Base-by-base conservation (phyloP, 2,888 invertebrate species). In the Candidula unifasciata region DNA sequence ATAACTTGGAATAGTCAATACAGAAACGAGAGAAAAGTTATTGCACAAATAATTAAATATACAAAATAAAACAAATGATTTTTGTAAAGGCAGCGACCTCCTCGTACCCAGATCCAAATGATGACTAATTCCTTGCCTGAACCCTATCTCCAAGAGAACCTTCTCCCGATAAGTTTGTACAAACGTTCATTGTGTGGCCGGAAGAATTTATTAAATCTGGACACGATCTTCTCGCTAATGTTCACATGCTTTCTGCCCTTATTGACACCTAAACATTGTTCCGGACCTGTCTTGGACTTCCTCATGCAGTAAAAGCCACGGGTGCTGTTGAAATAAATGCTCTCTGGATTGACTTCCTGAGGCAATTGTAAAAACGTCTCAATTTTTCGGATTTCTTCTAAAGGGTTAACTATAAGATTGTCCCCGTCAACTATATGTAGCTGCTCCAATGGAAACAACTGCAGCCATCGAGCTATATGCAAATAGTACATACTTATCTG, bases 321-420 rank as follows among this genome's bases (percentile, higher is more conserved):
- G 27, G 97, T 98, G 94, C 96, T 96, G 94, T 99, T 99, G 95
- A 97, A 99, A 94, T 98, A 98, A 94, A 99, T 97, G 94, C 98
- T 97, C 93, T 97, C 96, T 54, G 90, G 87, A n/a, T 90, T 90
- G 21, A 93, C 89, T 79, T 86, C 81, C 83, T 91, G 91, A 35
- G 89, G 86, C 52, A 93, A 82, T 1, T 92, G 91, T n/a, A 93
- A 87, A 85, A 93, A 93, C 16, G 87, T 86, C 87, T 93, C 93
- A 16, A 93, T 90, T 78, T 89, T 89, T 24, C 86, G 82, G 54
- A 93, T 90, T 84, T 93, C 93, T 8, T 87, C 88, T 8, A 92
- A 88, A n/a, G 93, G 93, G 83, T 93, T 86, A 0, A 85, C 82
- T 44, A 93, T 91, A 8, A 93, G 88, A 60, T 91, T 90, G 84